A percentile compares a stretch with the other conserved stretches of the same genome.
Evolutionary conservation across 2,888 invertebrate genomes (phyloP).

Genomic region (Oxyscelio sp.): DNA sequence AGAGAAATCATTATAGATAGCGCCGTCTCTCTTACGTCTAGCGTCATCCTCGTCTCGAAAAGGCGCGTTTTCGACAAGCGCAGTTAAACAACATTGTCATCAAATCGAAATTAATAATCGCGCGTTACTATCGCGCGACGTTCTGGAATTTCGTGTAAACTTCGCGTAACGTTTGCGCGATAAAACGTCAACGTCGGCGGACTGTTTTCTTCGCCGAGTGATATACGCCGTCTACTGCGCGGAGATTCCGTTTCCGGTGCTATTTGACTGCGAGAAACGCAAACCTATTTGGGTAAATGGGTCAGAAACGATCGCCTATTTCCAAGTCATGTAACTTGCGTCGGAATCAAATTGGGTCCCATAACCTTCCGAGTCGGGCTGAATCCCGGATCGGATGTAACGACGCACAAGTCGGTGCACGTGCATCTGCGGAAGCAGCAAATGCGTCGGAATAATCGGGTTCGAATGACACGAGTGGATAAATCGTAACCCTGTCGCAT

Average conservation of each 20-base stretch:
- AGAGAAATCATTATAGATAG: slow-evolving; percentile 81
- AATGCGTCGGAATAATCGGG: slow-evolving; percentile 74
- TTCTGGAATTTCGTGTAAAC: slow-evolving; percentile 3
- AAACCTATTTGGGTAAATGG: slow-evolving; percentile 85
- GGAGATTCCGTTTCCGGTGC: slow-evolving; percentile 58
- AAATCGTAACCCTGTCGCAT: slow-evolving; percentile 31
- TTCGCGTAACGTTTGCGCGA: slow-evolving; percentile 10
- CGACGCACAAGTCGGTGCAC: slow-evolving; percentile 31
- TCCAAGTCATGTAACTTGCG: slow-evolving; percentile 85
- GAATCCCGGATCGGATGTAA: slow-evolving; percentile 47
- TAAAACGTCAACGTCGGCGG: slow-evolving; percentile 33
- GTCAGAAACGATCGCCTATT: slow-evolving; percentile 86
- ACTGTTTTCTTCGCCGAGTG: slow-evolving; percentile 35
- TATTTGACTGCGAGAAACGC: slow-evolving; percentile 56
- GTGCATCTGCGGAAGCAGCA: slow-evolving; percentile 43
- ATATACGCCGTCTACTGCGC: slow-evolving; percentile 60
- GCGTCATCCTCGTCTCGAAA: slow-evolving; percentile 18
- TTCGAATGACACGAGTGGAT: slow-evolving; percentile 55
- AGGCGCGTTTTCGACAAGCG: slow-evolving; percentile 32
- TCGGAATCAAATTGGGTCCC: slow-evolving; percentile 81
- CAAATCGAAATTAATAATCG: slow-evolving; percentile 36
- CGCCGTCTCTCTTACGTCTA: slow-evolving; percentile 30
- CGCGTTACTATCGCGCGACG: slow-evolving; percentile 4
- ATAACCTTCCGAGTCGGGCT: slow-evolving; percentile 55
- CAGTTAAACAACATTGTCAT: slow-evolving; percentile 2